Evolutionary conservation across 2,113 vertebrate species (phyloP), one percentile per base, ranked within the genome.

Genomic region (Parus major): DNA sequence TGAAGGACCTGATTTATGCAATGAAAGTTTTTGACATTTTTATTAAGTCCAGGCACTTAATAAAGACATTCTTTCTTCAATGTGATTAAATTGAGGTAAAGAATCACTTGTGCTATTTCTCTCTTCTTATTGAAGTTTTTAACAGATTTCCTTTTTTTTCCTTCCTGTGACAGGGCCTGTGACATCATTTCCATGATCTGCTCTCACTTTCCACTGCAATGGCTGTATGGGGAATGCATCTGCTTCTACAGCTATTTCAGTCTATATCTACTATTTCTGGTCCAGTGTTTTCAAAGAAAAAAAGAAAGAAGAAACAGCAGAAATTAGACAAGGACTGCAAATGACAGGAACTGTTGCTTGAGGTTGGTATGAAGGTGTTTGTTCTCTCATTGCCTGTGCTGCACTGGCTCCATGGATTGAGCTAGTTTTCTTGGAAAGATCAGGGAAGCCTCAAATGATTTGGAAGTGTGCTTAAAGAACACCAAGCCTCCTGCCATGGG

Each of bases 31-130:
- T 70, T 53, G 79, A 90, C 80, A 47, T 83, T 90, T 90, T 95
- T 95, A 80, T 93, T 83, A 90, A 81, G 27, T 50, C 71, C 79
- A 86, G 88, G 31, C n/a, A 27, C 65, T 91, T 90, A 60, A 64
- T 90, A 83, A 82, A 86, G 66, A 83, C 46, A 12, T 84, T 90
- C 36, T 76, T 82, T 89, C 66, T 76, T n/a, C 70, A 50, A 0
- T 12, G 23, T 28, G 55, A 77, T 87, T 85, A 85, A 95, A 82
- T 15, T 61, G 42, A 69, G 59, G 47, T 66, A 83, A 79, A 89
- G 81, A 60, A 75, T 46, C 23, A 33, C 20, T 92, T 85, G 23
- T 28, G 19, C 22, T 81, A 47, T 86, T 92, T 82, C 50, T 68
- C 60, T 87, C 13, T 41, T 75, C 59, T 28, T 53, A 22, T 12